These are phyloP conservation scores for Raja brachyura DNA, from an alignment of 2,113 vertebrate species.

Conservation along the genomic window DNA sequence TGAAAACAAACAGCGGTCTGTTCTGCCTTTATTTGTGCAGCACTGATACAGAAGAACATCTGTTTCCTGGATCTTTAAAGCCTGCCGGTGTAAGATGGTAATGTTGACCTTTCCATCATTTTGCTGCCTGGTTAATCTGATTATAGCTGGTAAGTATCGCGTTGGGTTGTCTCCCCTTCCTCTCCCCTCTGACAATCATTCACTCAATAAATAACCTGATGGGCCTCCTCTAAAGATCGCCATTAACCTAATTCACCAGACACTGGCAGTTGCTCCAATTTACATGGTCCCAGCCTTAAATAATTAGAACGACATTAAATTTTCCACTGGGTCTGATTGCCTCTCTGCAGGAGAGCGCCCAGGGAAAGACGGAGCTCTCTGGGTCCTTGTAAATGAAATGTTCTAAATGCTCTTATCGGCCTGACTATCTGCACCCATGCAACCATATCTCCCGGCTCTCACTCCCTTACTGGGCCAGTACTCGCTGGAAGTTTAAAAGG, in stretches of 20 bases:
- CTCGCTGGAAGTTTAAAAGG: too few relatives aligned
- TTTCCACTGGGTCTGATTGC: not conserved
- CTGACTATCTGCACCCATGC: too few relatives aligned
- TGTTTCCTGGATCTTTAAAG: slow-evolving; percentile 28
- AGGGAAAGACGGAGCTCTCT: not conserved
- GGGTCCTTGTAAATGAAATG: not conserved
- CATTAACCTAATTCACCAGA: not conserved
- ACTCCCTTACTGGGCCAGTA: too few relatives aligned
- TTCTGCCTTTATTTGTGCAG: slow-evolving; percentile 26
- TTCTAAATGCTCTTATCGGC: not conserved
- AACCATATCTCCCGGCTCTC: not conserved
- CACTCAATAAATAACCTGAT: not conserved
- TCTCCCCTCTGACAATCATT: not conserved
- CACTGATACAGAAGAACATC: slow-evolving; percentile 19
- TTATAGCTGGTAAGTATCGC: slow-evolving; percentile 1
- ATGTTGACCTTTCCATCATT: slow-evolving; percentile 26
- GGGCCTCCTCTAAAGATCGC: not conserved
- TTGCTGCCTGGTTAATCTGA: slow-evolving; percentile 29
- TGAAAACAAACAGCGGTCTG: slow-evolving; percentile 1
- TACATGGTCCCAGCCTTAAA: not conserved
- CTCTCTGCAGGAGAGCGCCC: not conserved
- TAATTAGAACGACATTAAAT: not conserved
- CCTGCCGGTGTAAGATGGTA: slow-evolving; percentile 16
- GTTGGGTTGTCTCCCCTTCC: not conserved
- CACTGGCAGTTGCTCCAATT: not conserved